Base-by-base conservation (phyloP, 2,888 invertebrate species). In the Pardosa pseudoannulata region DNA sequence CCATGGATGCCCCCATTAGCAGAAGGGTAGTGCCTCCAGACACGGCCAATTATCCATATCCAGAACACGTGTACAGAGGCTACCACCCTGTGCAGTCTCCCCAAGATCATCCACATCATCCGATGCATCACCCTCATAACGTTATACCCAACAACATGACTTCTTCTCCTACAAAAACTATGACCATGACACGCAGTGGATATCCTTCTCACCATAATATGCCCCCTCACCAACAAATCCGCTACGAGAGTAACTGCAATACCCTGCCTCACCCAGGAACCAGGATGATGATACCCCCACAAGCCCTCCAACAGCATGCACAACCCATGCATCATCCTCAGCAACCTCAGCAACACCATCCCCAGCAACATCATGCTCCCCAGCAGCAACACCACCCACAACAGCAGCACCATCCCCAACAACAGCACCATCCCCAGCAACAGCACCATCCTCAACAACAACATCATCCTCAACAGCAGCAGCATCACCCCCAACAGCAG, bases 111-210 rank as follows among this genome's bases (percentile, higher is more conserved):
- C 62, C 32, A 16, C 87, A 89, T 31, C 80, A 89, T n/a, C 88
- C 88, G n/a, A 82, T 87, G 39, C 88, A 88, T 23, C 89, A 88
- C 46, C 89, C 89, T 16, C 89, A 92, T 28, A 46, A 88, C 89
- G 90, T 65, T 87, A 89, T 67, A 86, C 91, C 89, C 87, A 92
- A 90, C 90, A 92, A 76, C 88, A 88, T 74, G 83, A 89, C 91
- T 79, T 31, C 86, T 31, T 87, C 86, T 1, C 86, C 86, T 7
- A 87, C 78, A 28, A 87, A 87, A 65, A 87, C 80, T 6, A 87
- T 87, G 86, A 87, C 86, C 0, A 31, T 87, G 56, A 74, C 86
- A 23, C 70, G 86, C 1, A 68, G 86, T 31, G 85, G 85, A n/a
- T 87, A 87, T 46, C 79, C 86, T 23, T 23, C 56, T 36, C 79